Evolutionary conservation across 1,140 invertebrate genomes (phyloP), one percentile per base, ranked within the genome.

Genomic region (Drosophila punjabiensis): DNA sequence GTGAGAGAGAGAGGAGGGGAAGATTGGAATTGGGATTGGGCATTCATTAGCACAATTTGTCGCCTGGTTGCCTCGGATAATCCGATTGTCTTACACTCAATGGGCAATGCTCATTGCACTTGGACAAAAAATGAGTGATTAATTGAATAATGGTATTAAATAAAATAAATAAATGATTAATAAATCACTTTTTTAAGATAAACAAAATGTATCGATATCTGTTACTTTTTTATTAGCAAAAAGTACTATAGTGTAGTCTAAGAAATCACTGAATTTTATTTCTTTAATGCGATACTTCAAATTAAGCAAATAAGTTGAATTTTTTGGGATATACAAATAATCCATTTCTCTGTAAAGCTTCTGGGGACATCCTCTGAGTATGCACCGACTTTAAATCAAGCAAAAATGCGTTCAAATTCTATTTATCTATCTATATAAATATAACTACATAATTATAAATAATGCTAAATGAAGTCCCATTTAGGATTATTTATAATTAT

Each of bases 11-110:
- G n/a, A n/a, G n/a, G n/a, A 8, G 52, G 10, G 11, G n/a, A 13
- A 18, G 56, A 73, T 47, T 61, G 81, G 35, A 77, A 59, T 47
- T 48, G 63, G 18, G 70, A 62, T 50, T 52, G 66, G 18, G 61
- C 41, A 79, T 79, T 88, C 66, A 89, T 84, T 88, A 89, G 67
- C 70, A 82, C 69, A 81, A 85, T 85, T 85, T 85, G 67, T 35
- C 67, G 74, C 58, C 62, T 80, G 65, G 59, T 61, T 71, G 65
- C 50, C 18, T 65, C 30, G 47, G n/a, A 69, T 64, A 78, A 58
- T 55, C 56, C 59, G 43, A 58, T 61, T 41, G 5, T 18, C 48
- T 13, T 20, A 45, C 18, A n/a, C 45, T 18, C 50, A 45, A 2
- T n/a, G 53, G 33, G 28, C 41, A 56, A 4, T 33, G 0, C 18